phyloP scores from a whole-genome alignment of 2,888 invertebrate genomes.

The Hanleya hanleyi region DNA sequence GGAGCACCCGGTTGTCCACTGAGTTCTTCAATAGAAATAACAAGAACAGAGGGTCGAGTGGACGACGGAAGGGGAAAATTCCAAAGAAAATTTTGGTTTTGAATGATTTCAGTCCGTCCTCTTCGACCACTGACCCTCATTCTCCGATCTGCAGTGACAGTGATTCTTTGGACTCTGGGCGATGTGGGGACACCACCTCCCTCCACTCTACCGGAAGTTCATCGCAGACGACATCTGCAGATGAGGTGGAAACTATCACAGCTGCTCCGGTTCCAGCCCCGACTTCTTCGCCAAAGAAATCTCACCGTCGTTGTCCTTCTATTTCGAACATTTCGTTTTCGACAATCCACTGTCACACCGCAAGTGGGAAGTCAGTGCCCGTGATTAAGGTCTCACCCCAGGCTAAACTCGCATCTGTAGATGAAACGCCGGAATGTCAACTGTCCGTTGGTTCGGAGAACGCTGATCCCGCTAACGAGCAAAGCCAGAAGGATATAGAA shows the following conservation, averaged over 20 bases:
- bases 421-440: background rate
- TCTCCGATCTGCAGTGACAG: constrained; percentile 3
- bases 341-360: background rate
- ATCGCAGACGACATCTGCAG: background rate
- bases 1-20: background rate
- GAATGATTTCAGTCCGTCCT: constrained; percentile 6
- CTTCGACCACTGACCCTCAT: background rate
- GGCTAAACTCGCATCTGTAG: background rate
- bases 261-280: background rate
- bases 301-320: constrained; percentile 3
- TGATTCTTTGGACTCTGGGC: background rate
- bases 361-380: background rate
- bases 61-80: background rate
- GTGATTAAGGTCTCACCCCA: background rate
- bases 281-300: background rate
- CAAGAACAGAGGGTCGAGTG: constrained; percentile 3
- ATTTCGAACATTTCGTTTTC: constrained; percentile 10
- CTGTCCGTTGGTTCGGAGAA: too few relatives aligned
- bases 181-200: background rate
- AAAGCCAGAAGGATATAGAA: too few relatives aligned
- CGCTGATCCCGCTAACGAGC: too few relatives aligned
- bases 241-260: background rate
- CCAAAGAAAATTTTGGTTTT: constrained; percentile 1
- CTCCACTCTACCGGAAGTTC: constrained; percentile 3
- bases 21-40: background rate